Evolutionary conservation across 2,797 vertebrate genomes (phyloP).

Genomic region (Myotis planiceps): DNA sequence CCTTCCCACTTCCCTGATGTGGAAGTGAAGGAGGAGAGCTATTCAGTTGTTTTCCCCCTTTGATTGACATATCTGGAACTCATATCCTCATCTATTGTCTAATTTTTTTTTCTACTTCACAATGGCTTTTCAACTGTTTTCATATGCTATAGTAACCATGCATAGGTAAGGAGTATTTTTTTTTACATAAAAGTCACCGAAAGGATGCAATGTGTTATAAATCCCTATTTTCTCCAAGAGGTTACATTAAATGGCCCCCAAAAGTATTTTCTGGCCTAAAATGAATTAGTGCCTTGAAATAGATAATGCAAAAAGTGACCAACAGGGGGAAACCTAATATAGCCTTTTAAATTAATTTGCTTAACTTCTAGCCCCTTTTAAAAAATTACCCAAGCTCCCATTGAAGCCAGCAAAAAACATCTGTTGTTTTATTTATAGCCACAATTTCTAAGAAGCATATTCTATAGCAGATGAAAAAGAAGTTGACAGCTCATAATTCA

Average conservation of each 20-base stretch:
- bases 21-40: neutral
- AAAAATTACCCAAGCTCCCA: conserved; percentile 75
- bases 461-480: conserved; percentile 88
- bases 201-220: neutral
- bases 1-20: neutral
- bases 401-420: conserved; percentile 88
- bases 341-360: conserved; percentile 38
- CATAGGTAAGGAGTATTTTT: neutral
- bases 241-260: neutral
- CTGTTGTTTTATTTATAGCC: conserved; percentile 91
- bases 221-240: neutral
- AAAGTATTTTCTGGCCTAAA: conserved; percentile 32
- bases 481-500: conserved; percentile 89
- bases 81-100: neutral
- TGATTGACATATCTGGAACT: neutral
- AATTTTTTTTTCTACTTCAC: neutral
- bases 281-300: neutral
- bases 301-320: conserved; percentile 63
- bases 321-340: conserved; percentile 80
- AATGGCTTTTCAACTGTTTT: neutral
- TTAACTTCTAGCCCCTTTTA: conserved; percentile 67
- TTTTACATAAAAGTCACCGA: neutral
- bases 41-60: neutral
- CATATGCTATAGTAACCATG: neutral
- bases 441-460: conserved; percentile 89